Evolutionary conservation across 2,113 vertebrate genomes (phyloP), one percentile per base, ranked within the genome.

Genomic region (Regulus satrapa): DNA sequence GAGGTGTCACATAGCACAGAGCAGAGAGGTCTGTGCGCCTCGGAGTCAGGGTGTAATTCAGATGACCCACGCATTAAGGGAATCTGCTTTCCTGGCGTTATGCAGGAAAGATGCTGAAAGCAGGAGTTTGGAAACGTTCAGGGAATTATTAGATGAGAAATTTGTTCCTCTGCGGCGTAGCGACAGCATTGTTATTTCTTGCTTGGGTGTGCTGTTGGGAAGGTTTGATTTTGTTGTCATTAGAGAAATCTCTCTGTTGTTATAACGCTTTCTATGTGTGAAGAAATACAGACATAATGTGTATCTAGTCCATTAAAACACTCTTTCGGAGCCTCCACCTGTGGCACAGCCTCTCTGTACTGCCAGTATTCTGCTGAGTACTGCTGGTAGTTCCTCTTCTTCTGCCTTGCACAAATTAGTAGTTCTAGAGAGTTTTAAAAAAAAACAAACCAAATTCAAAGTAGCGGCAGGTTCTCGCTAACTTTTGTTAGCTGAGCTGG

Each of bases 191-290:
- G 93, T 96, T 96, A 92, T 96, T 97, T 95, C 96, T 89, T 94
- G 95, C 85, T 87, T 93, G 94, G 91, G 91, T 95, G 61, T 97
- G 95, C 96, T 48, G 72, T 62, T 94, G 91, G 95, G 96, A 97
- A 97, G 95, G 90, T 86, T 97, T 97, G 94, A 95, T 97, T 97
- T 96, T 97, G 95, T 96, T 85, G 63, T 97, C 96, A 95, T 96
- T 96, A 97, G 95, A 97, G 90, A 97, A 97, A 95, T 94, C 80
- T 95, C 93, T 95, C 90, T 97, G 92, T 97, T 97, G 91, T 95
- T 95, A 69, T 91, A 96, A 97, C 95, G 91, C 97, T 98, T 97
- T 91, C 96, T 92, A 86, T 84, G 41, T 97, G 74, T 97, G 97
- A 96, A 97, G 96, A 94, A 94, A 97, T 95, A 80, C 93, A 96